These are phyloP conservation scores for Xylocampa areola DNA, from an alignment of 2,888 invertebrate species.

Conservation along the genomic window DNA sequence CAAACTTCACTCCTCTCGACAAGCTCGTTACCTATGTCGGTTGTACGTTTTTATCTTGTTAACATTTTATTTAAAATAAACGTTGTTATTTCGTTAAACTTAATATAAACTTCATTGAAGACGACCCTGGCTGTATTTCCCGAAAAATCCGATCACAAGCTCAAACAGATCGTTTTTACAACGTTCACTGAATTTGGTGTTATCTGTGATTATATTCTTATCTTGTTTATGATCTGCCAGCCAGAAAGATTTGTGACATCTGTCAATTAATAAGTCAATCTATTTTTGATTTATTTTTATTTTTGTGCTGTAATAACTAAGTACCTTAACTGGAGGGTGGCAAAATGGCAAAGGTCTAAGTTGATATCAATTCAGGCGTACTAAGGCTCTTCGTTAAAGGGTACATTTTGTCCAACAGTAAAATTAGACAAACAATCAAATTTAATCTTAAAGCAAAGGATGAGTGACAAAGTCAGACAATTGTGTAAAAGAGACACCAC, in stretches of 20 bases:
- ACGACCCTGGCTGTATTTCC: too few species aligned
- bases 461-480: constrained; percentile 7
- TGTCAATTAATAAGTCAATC: constrained; percentile 55
- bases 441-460: not conserved
- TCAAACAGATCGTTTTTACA: constrained; percentile 42
- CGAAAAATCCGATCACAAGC: too few species aligned
- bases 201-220: constrained; percentile 48
- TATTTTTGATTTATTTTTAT: constrained; percentile 1
- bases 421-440: not conserved
- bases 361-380: too few species aligned
- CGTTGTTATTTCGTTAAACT: too few species aligned
- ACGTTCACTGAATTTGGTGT: constrained; percentile 46
- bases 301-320: not conserved
- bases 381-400: too few species aligned
- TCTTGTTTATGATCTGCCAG: constrained; percentile 41
- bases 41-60: too few species aligned
- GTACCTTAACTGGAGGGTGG: too few species aligned
- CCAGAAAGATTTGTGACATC: constrained; percentile 46
- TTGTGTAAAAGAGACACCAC: constrained; percentile 11
- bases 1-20: too few species aligned
- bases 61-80: too few species aligned
- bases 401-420: not conserved
- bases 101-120: too few species aligned
- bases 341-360: too few species aligned
- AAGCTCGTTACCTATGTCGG: too few species aligned